Conservation (phyloP, 2,797 vertebrate species). For the Siniperca scherzeri region DNA sequence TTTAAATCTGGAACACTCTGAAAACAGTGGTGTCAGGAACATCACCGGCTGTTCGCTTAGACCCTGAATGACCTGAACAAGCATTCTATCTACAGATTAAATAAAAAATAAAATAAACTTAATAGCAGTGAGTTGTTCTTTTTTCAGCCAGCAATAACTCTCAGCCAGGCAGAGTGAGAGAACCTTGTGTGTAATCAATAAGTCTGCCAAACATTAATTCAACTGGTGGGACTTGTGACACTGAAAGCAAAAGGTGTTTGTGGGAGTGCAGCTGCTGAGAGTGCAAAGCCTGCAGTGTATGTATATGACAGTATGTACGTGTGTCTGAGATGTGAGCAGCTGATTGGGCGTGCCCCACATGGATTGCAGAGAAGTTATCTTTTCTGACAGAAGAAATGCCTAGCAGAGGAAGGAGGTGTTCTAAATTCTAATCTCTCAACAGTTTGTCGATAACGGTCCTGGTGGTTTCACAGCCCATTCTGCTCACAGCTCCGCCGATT, state of each 20-base stretch:
- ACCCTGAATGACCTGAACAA: not conserved
- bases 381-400: slow-evolving; percentile 57
- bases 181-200: slow-evolving; percentile 46
- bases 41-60: not conserved
- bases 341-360: slow-evolving; percentile 47
- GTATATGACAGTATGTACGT: not conserved
- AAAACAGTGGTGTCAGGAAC: too few relatives aligned
- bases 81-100: not conserved
- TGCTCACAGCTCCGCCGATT: slow-evolving; percentile 45
- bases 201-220: slow-evolving; percentile 26
- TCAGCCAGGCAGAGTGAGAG: slow-evolving; percentile 16
- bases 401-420: slow-evolving; percentile 55
- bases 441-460: slow-evolving; percentile 65
- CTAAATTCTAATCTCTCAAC: slow-evolving; percentile 70
- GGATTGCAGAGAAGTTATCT: slow-evolving; percentile 56
- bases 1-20: too few relatives aligned
- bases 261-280: slow-evolving; percentile 18
- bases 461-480: slow-evolving; percentile 51
- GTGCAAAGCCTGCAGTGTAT: not conserved
- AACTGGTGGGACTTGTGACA: slow-evolving; percentile 3
- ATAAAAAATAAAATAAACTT: not conserved
- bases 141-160: slow-evolving; percentile 18
- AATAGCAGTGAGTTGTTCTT: slow-evolving; percentile 15
- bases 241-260: not conserved
- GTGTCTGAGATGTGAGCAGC: slow-evolving; percentile 16